A percentile compares a stretch with the other conserved stretches of the same genome.
Conservation (phyloP, 2,113 vertebrate species). For the Sclerurus mexicanus region DNA sequence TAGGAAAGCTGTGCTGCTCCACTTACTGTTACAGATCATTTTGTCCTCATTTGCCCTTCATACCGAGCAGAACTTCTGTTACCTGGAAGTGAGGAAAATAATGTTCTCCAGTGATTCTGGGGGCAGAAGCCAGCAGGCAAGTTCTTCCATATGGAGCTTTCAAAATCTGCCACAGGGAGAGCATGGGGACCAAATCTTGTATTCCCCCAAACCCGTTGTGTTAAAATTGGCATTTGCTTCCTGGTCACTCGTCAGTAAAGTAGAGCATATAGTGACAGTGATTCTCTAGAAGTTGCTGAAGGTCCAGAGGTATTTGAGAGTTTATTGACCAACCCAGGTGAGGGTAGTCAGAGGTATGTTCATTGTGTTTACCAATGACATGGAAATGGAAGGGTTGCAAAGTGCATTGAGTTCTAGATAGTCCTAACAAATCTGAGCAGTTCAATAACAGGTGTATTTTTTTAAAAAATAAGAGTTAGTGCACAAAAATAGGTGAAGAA, state of each 20-base stretch:
- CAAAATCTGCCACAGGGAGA: neutral
- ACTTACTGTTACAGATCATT: neutral
- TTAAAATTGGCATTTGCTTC: neutral
- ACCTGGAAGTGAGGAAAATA: neutral
- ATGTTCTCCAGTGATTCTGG: neutral
- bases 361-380: neutral
- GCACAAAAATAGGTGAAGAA: neutral
- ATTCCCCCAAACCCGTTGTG: neutral
- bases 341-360: neutral
- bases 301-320: neutral
- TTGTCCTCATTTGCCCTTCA: neutral
- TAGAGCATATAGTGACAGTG: accelerated
- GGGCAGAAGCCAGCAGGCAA: neutral
- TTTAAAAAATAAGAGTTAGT: neutral
- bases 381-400: neutral
- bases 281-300: neutral
- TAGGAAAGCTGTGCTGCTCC: neutral
- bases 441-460: neutral
- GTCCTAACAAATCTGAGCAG: neutral
- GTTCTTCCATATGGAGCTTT: accelerated
- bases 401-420: neutral
- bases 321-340: neutral
- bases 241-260: neutral
- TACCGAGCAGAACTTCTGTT: neutral
- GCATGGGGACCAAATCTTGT: neutral